Evolutionary conservation across 2,888 invertebrate genomes (phyloP).

Genomic region (Paralinhomoeus sp.): DNA sequence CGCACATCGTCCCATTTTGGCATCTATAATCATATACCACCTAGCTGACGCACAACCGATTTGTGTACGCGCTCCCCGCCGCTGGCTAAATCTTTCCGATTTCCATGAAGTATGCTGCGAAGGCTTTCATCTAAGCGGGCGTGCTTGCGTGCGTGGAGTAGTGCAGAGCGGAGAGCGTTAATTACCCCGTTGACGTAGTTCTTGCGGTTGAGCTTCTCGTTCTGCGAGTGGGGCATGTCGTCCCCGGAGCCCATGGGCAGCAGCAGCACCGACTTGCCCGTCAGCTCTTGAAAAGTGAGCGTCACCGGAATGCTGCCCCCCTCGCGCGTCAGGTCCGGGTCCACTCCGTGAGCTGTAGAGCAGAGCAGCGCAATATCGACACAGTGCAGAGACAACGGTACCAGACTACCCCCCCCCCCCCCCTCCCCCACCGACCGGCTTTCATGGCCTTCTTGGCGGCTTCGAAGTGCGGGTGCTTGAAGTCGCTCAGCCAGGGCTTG

Average conservation of each 20-base stretch:
- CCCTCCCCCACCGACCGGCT: constrained; percentile 18
- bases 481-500: constrained; percentile 74
- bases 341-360: constrained; percentile 50
- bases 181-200: constrained; percentile 79
- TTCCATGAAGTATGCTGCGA: constrained; percentile 20
- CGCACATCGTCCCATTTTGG: no score
- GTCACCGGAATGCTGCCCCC: constrained; percentile 95
- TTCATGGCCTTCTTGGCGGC: constrained; percentile 44
- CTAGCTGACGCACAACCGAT: no score
- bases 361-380: constrained; percentile 10
- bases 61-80: no score
- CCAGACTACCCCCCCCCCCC: background rate
- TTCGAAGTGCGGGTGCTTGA: constrained; percentile 66
- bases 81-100: constrained; percentile 5
- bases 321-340: constrained; percentile 82
- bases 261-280: constrained; percentile 62
- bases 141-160: no score
- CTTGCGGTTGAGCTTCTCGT: constrained; percentile 74
- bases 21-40: no score
- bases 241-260: constrained; percentile 82
- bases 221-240: constrained; percentile 95
- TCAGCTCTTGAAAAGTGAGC: constrained; percentile 39
- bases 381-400: constrained; percentile 4
- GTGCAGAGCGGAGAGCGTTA: no score
- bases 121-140: constrained; percentile 11